Conservation (phyloP, 1,140 invertebrate species). For the Drosophila pseudoananassae region DNA sequence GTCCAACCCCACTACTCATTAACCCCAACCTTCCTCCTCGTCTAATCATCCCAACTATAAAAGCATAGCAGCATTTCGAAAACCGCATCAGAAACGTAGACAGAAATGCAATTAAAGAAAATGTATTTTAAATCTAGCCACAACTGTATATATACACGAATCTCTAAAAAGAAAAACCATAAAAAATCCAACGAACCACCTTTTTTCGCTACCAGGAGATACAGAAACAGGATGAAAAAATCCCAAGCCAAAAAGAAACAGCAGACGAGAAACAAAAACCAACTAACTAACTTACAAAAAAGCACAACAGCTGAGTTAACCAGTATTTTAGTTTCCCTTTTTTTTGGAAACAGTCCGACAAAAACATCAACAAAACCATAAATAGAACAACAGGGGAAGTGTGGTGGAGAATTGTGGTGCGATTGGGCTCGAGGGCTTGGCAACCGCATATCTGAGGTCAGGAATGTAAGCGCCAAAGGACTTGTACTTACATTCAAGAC, state of each 20-base stretch:
- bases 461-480: slow-evolving; percentile 6
- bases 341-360: slow-evolving; percentile 9
- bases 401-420: slow-evolving; percentile 20
- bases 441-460: slow-evolving; percentile 9
- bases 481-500: slow-evolving; percentile 28
- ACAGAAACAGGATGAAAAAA: slow-evolving; percentile 28
- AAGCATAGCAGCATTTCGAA: slow-evolving; percentile 60
- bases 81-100: slow-evolving; percentile 57
- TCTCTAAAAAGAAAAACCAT: slow-evolving; percentile 52
- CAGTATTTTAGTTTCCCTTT: slow-evolving; percentile 14
- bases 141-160: slow-evolving; percentile 65
- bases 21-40: background rate
- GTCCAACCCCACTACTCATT: slow-evolving; percentile 12
- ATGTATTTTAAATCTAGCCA: slow-evolving; percentile 59
- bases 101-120: slow-evolving; percentile 60
- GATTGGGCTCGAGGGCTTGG: slow-evolving; percentile 10
- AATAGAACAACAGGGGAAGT: slow-evolving; percentile 25
- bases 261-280: slow-evolving; percentile 43
- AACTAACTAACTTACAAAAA: slow-evolving; percentile 31
- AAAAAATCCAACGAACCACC: slow-evolving; percentile 77
- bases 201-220: slow-evolving; percentile 76
- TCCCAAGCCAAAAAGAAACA: slow-evolving; percentile 46
- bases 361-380: slow-evolving; percentile 39
- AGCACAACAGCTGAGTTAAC: slow-evolving; percentile 31
- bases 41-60: slow-evolving; percentile 43